These are phyloP conservation scores for Tipula confusa DNA, from an alignment of 2,888 invertebrate genomes.

Conservation along the genomic window DNA sequence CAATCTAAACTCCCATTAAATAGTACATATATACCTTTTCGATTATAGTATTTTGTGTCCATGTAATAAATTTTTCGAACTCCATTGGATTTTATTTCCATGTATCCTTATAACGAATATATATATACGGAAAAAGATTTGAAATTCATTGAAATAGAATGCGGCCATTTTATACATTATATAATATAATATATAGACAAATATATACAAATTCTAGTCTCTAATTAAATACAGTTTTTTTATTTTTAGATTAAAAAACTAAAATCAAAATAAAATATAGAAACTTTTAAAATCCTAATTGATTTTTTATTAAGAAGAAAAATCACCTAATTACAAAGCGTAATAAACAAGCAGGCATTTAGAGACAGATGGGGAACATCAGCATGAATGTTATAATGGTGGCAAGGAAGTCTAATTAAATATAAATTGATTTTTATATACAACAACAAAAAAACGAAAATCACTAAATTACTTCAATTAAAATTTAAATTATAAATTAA, in stretches of 20 bases:
- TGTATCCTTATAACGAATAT: too few relatives aligned
- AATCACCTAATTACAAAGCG: neutral
- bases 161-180: too few relatives aligned
- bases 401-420: neutral
- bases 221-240: too few relatives aligned
- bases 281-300: neutral
- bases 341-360: neutral
- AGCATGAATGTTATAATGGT: neutral
- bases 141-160: too few relatives aligned
- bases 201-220: too few relatives aligned
- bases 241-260: neutral
- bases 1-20: neutral
- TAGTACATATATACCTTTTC: neutral
- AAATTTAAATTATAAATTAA: conserved; percentile 14
- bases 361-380: neutral
- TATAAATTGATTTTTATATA: conserved; percentile 1
- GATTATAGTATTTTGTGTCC: neutral
- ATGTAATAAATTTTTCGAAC: neutral
- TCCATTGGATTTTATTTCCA: neutral
- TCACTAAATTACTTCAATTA: neutral
- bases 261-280: neutral
- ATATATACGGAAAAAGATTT: too few relatives aligned
- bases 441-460: neutral
- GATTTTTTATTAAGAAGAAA: neutral
- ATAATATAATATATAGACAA: too few relatives aligned